Percentiles rank a stretch among this genome's conserved stretches.
These are phyloP conservation scores for Phthorimaea operculella DNA, from an alignment of 1,140 invertebrate genomes.

Conservation along the genomic window DNA sequence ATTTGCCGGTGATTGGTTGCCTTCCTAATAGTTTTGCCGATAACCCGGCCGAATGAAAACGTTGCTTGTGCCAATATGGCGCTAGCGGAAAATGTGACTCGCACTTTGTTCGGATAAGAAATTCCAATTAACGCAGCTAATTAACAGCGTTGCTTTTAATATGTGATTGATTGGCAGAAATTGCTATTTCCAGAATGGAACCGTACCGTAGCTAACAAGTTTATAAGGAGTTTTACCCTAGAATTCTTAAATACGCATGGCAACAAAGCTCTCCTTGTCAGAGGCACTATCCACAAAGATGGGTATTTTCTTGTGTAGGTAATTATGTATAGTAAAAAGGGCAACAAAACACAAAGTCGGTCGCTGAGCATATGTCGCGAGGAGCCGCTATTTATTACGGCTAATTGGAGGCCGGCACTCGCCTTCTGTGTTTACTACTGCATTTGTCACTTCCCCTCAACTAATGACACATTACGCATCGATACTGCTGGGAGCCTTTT, in stretches of 20 bases:
- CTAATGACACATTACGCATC: slow-evolving; percentile 42
- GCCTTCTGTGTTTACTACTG: slow-evolving; percentile 37
- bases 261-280: neutral
- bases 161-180: slow-evolving; percentile 32
- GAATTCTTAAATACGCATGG: neutral
- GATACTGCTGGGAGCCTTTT: slow-evolving; percentile 32
- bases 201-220: too few species aligned
- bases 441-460: slow-evolving; percentile 50
- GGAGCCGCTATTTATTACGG: slow-evolving; percentile 39
- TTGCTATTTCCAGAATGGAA: slow-evolving; percentile 9
- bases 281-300: neutral
- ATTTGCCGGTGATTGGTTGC: slow-evolving; percentile 50
- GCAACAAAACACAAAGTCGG: slow-evolving; percentile 34
- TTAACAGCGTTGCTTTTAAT: slow-evolving; percentile 4
- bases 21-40: neutral
- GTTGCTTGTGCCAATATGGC: neutral
- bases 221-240: neutral
- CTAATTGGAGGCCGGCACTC: slow-evolving; percentile 50
- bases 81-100: neutral
- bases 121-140: neutral
- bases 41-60: neutral
- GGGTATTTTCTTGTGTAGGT: slow-evolving; percentile 14
- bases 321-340: slow-evolving; percentile 41
- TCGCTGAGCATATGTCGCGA: slow-evolving; percentile 46
- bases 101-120: slow-evolving; percentile 1